Evolutionary conservation across 2,113 vertebrate genomes (phyloP).

Genomic region (Sylvia atricapilla): DNA sequence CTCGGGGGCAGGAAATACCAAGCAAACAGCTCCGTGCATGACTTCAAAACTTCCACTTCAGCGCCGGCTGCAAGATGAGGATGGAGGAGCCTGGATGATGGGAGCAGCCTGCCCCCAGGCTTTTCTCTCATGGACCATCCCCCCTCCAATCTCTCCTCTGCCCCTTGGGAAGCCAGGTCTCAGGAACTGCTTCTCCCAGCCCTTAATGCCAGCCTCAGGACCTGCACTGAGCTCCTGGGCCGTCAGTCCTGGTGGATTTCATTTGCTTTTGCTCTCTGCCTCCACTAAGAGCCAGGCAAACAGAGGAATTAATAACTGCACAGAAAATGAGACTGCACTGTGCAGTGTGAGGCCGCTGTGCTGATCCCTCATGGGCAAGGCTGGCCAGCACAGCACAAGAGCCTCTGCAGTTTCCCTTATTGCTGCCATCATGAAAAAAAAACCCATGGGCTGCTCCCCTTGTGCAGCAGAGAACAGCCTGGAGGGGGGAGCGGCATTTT

Average conservation of each 20-base stretch:
- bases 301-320: not conserved
- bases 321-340: not conserved
- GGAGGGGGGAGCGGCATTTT: not conserved
- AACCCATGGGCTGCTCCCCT: not conserved
- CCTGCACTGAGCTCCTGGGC: not conserved
- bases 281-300: not conserved
- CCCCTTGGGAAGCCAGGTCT: not conserved
- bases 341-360: not conserved
- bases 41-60: slow-evolving; percentile 59
- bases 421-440: not conserved
- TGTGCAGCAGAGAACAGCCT: not conserved
- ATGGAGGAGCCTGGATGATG: not conserved
- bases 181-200: not conserved
- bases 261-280: not conserved
- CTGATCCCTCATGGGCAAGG: not conserved
- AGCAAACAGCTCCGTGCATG: slow-evolving; percentile 27
- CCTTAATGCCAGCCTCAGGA: not conserved
- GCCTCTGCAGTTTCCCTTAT: not conserved
- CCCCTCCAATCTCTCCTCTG: not conserved
- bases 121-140: not conserved
- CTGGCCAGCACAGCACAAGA: not conserved
- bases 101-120: not conserved
- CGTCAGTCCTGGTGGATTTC: not conserved
- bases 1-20: slow-evolving; percentile 61
- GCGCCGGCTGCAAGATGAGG: not conserved